These are phyloP conservation scores for Trichogramma evanescens DNA, from an alignment of 2,888 invertebrate species.

Conservation along the genomic window DNA sequence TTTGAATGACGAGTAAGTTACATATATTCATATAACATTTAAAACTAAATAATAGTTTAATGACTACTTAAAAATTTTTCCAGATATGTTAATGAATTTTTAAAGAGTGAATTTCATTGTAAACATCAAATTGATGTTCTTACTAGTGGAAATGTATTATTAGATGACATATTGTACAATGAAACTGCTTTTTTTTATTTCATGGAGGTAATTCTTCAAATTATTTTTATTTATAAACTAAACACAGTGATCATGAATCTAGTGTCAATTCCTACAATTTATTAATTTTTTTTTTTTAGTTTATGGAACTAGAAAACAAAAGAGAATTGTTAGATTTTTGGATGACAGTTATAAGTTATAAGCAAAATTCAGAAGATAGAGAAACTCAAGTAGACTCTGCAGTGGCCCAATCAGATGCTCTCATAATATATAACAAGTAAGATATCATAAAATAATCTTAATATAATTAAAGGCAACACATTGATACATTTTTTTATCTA, in stretches of 20 bases:
- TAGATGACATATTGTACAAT: conserved; percentile 85
- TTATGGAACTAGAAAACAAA: conserved; percentile 80
- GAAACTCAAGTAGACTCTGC: conserved; percentile 55
- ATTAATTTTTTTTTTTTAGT: conserved; percentile 48
- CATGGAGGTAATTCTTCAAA: conserved; percentile 62
- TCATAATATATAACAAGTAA: conserved; percentile 88
- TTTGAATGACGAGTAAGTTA: conserved; percentile 61
- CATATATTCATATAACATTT: background rate
- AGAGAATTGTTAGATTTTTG: conserved; percentile 79
- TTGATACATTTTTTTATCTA: conserved; percentile 25
- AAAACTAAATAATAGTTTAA: background rate
- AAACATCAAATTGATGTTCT: conserved; percentile 90
- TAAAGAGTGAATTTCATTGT: conserved; percentile 78
- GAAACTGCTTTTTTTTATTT: conserved; percentile 89
- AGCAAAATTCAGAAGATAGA: conserved; percentile 61
- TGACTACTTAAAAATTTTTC: conserved; percentile 20
- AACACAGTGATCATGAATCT: background rate
- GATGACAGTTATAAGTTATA: conserved; percentile 82
- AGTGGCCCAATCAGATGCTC: conserved; percentile 86
- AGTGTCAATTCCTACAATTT: background rate
- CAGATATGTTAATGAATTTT: conserved; percentile 71
- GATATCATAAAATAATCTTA: conserved; percentile 13
- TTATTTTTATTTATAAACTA: background rate
- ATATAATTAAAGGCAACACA: background rate
- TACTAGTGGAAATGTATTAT: conserved; percentile 68